Base-by-base conservation (phyloP, 2,113 vertebrate genomes). In the Prunella himalayana region DNA sequence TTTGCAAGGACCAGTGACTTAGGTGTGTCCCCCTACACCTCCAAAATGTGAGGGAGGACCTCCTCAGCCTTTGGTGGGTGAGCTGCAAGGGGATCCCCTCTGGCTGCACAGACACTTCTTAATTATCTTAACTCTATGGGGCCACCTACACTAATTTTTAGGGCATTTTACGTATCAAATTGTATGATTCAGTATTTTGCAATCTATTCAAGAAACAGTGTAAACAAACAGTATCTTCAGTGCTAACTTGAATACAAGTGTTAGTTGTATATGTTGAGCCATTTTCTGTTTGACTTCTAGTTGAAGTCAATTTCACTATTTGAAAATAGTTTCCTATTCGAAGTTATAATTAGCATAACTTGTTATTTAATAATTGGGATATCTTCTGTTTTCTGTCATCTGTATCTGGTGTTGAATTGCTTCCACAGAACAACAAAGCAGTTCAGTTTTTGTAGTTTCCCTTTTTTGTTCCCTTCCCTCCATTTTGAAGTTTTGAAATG, bases 401-500 rank as follows among this genome's bases (percentile, higher is more conserved):
- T 42, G 8, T 53, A 49, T 31, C 30, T 77, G 7, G 8, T 19
- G 17, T 51, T 75, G 47, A 82, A 82, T 84, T 39, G 3, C 19
- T 56, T 72, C n/a, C 50, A n/a, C 13, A 66, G 41, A 69, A 63
- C n/a, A 85, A 54, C 20, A 91, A 57, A 63, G 17, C 22, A 22
- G 24, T 56, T 69, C 22, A 22, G 9, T 54, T 91, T 84, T 80
- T 2, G 1, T 41, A n/a, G 41, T 47, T 91, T 24, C n/a, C 10
- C 7, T 77, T 77, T 83, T 28, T 37, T 89, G 30, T 22, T 53
- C 61, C 30, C 63, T 70, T 76, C 23, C 14, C 28, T 90, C 66
- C 57, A 76, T 94, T 86, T 87, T 86, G 63, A 89, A 87, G 28
- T 86, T 88, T 57, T 88, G 78, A 86, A 85, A 73, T 70, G 77